Percentiles rank a stretch among this genome's conserved stretches.
Evolutionary conservation across 2,113 vertebrate species (phyloP).

Genomic region (Proterorhinus semilunaris): DNA sequence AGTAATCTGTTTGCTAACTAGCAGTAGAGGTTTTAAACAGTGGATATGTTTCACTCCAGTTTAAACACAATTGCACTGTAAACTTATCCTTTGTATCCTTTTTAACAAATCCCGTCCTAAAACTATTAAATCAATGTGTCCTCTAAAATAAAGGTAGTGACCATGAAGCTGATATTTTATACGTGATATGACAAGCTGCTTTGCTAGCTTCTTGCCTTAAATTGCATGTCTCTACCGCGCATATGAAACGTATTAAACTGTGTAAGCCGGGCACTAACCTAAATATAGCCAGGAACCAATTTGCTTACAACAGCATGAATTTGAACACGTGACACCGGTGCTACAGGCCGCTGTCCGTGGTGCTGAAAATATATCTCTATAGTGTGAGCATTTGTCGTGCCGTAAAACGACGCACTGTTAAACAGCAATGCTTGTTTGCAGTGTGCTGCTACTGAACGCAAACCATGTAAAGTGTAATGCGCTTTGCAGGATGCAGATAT

Average conservation of each 20-base stretch:
- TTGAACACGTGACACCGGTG: constrained; percentile 47
- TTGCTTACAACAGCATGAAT: constrained; percentile 53
- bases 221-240: constrained; percentile 8
- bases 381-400: background rate
- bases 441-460: background rate
- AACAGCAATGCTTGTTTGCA: background rate
- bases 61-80: too few relatives aligned
- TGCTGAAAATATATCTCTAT: constrained; percentile 57
- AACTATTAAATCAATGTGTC: too few relatives aligned
- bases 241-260: constrained; percentile 42
- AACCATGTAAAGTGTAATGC: constrained; percentile 10
- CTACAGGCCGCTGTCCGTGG: constrained; percentile 70
- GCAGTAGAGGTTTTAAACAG: too few relatives aligned
- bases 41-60: background rate
- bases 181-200: too few relatives aligned
- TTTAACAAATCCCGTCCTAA: too few relatives aligned
- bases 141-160: background rate
- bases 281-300: constrained; percentile 59
- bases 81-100: too few relatives aligned
- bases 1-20: too few relatives aligned
- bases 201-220: background rate
- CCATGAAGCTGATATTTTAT: too few relatives aligned
- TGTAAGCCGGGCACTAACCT: constrained; percentile 53
- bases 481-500: constrained; percentile 55
- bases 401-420: background rate